Evolutionary conservation across 2,888 invertebrate species (phyloP).

Genomic region (Cantharis lateralis): DNA sequence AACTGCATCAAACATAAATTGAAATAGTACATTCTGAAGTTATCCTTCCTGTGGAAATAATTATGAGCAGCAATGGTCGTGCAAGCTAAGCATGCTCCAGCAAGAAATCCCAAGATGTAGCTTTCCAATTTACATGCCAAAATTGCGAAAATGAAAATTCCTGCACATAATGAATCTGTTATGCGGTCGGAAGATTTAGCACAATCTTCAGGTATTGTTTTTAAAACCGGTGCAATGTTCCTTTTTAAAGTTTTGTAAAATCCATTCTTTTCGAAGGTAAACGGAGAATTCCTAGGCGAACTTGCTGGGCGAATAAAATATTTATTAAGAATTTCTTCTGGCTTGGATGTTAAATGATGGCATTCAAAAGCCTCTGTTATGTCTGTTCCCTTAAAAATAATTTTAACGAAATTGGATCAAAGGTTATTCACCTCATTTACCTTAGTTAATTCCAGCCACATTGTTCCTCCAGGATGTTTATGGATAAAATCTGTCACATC

Average conservation of each 20-base stretch:
- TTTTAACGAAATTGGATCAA: background rate
- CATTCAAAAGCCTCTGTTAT: constrained; percentile 65
- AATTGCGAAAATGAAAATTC: constrained; percentile 49
- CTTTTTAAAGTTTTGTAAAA: constrained; percentile 74
- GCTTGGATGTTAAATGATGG: constrained; percentile 66
- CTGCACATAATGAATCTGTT: constrained; percentile 51
- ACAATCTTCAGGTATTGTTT: constrained; percentile 58
- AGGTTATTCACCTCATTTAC: constrained; percentile 52
- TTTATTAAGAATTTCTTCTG: constrained; percentile 65
- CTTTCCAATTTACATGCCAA: constrained; percentile 48
- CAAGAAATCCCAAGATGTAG: constrained; percentile 55
- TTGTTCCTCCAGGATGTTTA: constrained; percentile 82
- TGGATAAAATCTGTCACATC: constrained; percentile 79
- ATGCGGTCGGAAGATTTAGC: constrained; percentile 51
- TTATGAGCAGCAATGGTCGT: constrained; percentile 71
- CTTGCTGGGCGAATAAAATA: constrained; percentile 69
- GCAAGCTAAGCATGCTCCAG: constrained; percentile 65
- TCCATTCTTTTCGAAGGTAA: constrained; percentile 74
- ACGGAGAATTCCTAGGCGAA: constrained; percentile 69
- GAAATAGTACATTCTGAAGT: constrained; percentile 80
- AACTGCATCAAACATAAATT: constrained; percentile 71
- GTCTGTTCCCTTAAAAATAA: constrained; percentile 16
- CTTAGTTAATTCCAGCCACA: constrained; percentile 73
- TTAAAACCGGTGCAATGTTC: constrained; percentile 59
- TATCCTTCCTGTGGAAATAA: constrained; percentile 76